Conservation (phyloP, 2,113 vertebrate species). For the Plotosus lineatus region DNA sequence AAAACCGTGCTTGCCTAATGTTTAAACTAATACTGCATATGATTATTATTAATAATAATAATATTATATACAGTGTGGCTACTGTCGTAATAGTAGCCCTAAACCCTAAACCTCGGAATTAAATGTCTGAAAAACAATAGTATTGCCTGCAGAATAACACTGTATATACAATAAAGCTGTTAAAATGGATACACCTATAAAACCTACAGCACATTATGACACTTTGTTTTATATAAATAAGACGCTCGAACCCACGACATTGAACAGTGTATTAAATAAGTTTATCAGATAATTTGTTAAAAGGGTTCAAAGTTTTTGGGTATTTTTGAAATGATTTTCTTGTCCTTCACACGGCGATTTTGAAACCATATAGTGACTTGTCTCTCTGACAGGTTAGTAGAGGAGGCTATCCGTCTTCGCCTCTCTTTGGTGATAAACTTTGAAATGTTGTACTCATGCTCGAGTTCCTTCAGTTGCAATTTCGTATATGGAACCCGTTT, state of each 20-base stretch:
- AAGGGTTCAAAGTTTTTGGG: conserved; percentile 51
- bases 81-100: no score
- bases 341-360: conserved; percentile 86
- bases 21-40: neutral
- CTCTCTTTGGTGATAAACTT: conserved; percentile 99
- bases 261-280: neutral
- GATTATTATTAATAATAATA: no score
- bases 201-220: neutral
- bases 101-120: neutral
- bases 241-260: neutral
- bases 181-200: neutral
- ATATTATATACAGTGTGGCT: no score
- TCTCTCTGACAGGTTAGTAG: conserved; percentile 84
- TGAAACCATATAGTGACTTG: conserved; percentile 93
- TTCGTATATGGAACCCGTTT: conserved; percentile 61
- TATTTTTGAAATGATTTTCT: conserved; percentile 76
- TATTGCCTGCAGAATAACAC: neutral
- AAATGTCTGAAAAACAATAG: neutral
- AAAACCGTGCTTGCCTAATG: neutral
- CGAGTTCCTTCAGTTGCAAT: conserved; percentile 70
- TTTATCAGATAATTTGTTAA: neutral
- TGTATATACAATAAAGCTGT: neutral
- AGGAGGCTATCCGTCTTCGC: conserved; percentile 85
- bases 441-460: conserved; percentile 84
- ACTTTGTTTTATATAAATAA: neutral